Evolutionary conservation across 2,797 vertebrate species (phyloP).

Genomic region (Anniella stebbinsi): DNA sequence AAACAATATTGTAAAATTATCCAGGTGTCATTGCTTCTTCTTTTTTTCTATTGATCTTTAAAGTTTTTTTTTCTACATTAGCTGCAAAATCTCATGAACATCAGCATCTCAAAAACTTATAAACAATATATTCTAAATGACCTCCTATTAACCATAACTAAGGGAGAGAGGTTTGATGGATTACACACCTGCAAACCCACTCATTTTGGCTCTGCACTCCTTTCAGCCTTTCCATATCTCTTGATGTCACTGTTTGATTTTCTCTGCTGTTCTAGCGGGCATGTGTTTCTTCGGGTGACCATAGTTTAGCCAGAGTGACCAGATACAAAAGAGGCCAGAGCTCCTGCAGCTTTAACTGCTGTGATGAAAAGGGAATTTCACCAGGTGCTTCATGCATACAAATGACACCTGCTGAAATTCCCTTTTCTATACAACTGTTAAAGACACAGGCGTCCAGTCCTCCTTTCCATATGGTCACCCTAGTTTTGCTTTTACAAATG

Average conservation of each 20-base stretch:
- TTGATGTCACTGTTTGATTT: neutral
- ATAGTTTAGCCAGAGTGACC: no score
- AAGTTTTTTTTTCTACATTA: neutral
- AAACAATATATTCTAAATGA: neutral
- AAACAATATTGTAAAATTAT: neutral
- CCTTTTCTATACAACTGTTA: no score
- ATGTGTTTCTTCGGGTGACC: neutral
- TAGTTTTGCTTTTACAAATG: no score
- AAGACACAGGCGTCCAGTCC: no score
- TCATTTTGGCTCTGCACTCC: neutral
- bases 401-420: no score
- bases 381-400: no score
- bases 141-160: neutral
- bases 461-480: no score
- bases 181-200: neutral
- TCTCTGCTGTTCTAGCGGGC: neutral
- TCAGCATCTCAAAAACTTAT: neutral
- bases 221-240: neutral
- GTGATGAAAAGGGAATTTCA: no score
- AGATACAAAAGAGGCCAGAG: no score
- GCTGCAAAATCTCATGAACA: no score
- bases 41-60: neutral
- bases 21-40: no score
- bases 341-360: no score
- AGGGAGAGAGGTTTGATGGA: neutral